Evolutionary conservation across 2,797 vertebrate species (phyloP).

Genomic region (Ispidina lecontei): DNA sequence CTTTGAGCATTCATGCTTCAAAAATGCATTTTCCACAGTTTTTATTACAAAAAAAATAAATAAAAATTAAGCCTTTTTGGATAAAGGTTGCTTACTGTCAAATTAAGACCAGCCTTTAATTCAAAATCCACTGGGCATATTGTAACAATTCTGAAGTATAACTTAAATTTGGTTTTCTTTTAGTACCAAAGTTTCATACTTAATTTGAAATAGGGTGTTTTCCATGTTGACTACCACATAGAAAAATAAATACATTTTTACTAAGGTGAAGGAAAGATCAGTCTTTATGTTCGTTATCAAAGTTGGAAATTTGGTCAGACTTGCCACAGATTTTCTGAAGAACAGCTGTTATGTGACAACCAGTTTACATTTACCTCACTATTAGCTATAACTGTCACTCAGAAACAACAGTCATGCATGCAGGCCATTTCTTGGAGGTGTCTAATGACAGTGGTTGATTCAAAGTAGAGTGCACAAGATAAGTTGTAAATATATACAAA

Average conservation of each 20-base stretch:
- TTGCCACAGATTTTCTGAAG: background rate
- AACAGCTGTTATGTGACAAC: background rate
- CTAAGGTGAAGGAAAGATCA: background rate
- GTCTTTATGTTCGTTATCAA: background rate
- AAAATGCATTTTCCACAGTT: background rate
- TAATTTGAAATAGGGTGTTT: background rate
- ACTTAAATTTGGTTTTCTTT: background rate
- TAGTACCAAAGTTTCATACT: background rate
- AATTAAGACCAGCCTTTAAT: background rate
- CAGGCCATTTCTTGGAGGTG: background rate
- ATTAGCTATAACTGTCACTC: background rate
- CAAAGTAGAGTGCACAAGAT: background rate
- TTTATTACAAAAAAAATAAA: background rate
- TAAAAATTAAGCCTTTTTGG: background rate
- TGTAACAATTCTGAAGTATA: background rate
- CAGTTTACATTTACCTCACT: background rate
- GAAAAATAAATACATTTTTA: background rate
- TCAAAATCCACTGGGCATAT: background rate
- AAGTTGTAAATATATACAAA: background rate
- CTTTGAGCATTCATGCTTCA: constrained; percentile 9
- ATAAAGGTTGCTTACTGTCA: background rate
- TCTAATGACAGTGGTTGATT: background rate
- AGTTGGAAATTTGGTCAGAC: background rate
- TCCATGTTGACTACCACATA: background rate
- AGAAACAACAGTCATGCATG: background rate